A percentile compares a stretch with the other conserved stretches of the same genome.
These are phyloP conservation scores for Diaperis boleti DNA, from an alignment of 2,888 invertebrate genomes.

Conservation along the genomic window DNA sequence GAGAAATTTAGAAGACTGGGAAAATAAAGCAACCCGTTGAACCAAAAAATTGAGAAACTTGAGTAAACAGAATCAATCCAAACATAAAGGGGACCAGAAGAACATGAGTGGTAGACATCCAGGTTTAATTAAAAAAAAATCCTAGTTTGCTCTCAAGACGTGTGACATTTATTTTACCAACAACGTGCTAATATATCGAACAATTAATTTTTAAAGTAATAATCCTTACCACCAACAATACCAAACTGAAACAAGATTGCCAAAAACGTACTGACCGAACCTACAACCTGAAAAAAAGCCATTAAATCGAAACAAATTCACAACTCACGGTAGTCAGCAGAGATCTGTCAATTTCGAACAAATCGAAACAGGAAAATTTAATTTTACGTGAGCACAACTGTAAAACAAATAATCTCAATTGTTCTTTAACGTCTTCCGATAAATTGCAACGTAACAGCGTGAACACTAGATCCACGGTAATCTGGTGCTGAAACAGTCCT, in stretches of 20 bases:
- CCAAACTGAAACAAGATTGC: too few species aligned
- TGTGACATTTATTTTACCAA: too few species aligned
- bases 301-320: neutral
- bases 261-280: conserved; percentile 19
- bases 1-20: too few species aligned
- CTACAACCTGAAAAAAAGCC: conserved; percentile 4
- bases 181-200: too few species aligned
- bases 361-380: conserved; percentile 13
- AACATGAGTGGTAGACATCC: too few species aligned
- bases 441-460: neutral
- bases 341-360: conserved; percentile 26
- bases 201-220: conserved; percentile 14
- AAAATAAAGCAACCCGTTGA: too few species aligned
- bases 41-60: too few species aligned
- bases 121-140: too few species aligned
- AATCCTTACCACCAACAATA: conserved; percentile 24
- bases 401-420: conserved; percentile 25
- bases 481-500: conserved; percentile 20
- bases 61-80: too few species aligned
- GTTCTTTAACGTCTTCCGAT: conserved; percentile 17
- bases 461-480: conserved; percentile 16
- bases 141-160: too few species aligned
- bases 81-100: too few species aligned
- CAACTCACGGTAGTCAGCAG: conserved; percentile 19
- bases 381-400: conserved; percentile 15